phyloP scores from a whole-genome alignment of 2,888 invertebrate genomes.

The Odontocerum albicorne region DNA sequence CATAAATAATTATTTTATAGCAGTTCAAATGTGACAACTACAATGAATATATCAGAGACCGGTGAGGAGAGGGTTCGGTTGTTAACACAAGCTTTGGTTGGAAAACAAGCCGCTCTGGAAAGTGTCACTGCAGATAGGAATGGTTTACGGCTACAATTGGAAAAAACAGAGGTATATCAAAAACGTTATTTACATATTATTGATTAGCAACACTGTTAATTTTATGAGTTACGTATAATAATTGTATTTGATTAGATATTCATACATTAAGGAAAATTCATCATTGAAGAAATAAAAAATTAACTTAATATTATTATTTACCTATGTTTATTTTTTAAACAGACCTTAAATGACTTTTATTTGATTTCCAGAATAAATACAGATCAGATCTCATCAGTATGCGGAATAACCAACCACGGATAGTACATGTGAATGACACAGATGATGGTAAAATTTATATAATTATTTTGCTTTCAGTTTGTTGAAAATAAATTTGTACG shows the following conservation, averaged over 20 bases:
- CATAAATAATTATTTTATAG: slow-evolving; percentile 11
- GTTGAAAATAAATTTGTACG: too few relatives aligned
- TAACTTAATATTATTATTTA: too few relatives aligned
- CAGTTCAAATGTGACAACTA: slow-evolving; percentile 35
- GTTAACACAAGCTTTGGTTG: slow-evolving; percentile 75
- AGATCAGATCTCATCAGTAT: slow-evolving; percentile 57
- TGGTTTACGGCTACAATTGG: slow-evolving; percentile 72
- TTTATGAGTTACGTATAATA: too few relatives aligned
- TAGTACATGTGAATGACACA: slow-evolving; percentile 63
- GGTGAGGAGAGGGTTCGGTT: slow-evolving; percentile 49
- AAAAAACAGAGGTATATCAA: slow-evolving; percentile 69
- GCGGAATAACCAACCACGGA: slow-evolving; percentile 55
- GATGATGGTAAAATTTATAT: slow-evolving; percentile 59
- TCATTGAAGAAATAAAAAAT: background rate
- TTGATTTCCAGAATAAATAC: slow-evolving; percentile 58
- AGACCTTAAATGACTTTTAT: background rate
- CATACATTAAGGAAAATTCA: slow-evolving; percentile 5
- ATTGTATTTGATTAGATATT: too few relatives aligned
- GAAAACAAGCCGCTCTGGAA: slow-evolving; percentile 77
- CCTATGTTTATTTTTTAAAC: background rate
- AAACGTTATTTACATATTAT: too few relatives aligned
- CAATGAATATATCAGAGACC: slow-evolving; percentile 41
- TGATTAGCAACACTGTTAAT: too few relatives aligned
- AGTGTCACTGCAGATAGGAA: slow-evolving; percentile 76
- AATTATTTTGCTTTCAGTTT: background rate